Percentiles rank a stretch among this genome's conserved stretches.
These are phyloP conservation scores for Escarpia spicata DNA, from an alignment of 2,888 invertebrate genomes.

Conservation along the genomic window DNA sequence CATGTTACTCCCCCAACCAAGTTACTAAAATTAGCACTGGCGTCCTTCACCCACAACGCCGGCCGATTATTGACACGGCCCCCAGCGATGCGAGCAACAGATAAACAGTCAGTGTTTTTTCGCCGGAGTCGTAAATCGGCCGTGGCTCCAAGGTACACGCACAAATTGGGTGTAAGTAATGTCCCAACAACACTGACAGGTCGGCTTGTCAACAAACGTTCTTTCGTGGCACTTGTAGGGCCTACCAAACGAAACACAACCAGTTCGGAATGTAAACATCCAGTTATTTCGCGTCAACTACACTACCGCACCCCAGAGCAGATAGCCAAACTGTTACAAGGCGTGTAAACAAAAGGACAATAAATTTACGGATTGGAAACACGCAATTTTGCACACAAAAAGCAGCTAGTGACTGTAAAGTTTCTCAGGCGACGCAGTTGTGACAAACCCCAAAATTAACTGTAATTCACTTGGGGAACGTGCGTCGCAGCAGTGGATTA, in stretches of 20 bases:
- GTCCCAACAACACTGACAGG: neutral
- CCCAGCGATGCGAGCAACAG: neutral
- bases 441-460: neutral
- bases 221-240: neutral
- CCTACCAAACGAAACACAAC: neutral
- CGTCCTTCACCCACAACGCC: neutral
- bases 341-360: neutral
- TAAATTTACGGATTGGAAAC: neutral
- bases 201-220: neutral
- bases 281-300: neutral
- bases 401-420: neutral
- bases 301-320: neutral
- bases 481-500: no score
- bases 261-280: neutral
- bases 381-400: neutral
- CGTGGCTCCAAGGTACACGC: neutral
- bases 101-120: neutral
- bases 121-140: neutral
- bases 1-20: neutral
- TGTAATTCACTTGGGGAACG: no score
- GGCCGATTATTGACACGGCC: neutral
- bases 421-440: neutral
- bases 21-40: neutral
- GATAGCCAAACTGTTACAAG: neutral
- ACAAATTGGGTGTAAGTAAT: neutral